A percentile compares a stretch with the other conserved stretches of the same genome.
phyloP scores from a whole-genome alignment of 2,888 invertebrate species.

The Blastobasis adustella region DNA sequence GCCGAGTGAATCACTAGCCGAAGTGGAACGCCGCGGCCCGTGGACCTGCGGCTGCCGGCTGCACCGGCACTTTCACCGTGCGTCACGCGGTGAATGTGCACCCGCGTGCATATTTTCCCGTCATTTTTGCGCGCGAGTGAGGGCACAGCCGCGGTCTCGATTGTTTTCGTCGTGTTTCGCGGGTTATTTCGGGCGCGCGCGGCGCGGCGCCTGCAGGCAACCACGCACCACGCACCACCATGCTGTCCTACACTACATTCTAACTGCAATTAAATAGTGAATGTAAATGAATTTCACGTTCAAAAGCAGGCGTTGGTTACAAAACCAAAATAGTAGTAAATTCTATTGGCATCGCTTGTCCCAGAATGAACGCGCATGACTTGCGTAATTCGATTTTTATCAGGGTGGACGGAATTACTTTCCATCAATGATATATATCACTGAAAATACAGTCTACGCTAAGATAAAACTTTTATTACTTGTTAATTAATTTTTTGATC shows the following conservation, averaged over 20 bases:
- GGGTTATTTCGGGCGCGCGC: constrained; percentile 64
- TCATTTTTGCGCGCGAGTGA: constrained; percentile 61
- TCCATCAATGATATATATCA: too few relatives aligned
- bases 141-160: constrained; percentile 58
- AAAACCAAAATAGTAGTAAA: too few relatives aligned
- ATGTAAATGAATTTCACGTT: too few relatives aligned
- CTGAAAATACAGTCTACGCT: too few relatives aligned
- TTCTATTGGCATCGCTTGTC: too few relatives aligned
- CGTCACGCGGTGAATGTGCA: constrained; percentile 19
- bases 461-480: too few relatives aligned
- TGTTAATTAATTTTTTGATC: too few relatives aligned
- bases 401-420: too few relatives aligned
- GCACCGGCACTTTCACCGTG: constrained; percentile 23
- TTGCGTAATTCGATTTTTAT: too few relatives aligned
- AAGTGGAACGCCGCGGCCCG: constrained; percentile 15
- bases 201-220: constrained; percentile 46
- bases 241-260: constrained; percentile 27
- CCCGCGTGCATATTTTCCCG: constrained; percentile 49
- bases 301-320: too few relatives aligned
- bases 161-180: constrained; percentile 73
- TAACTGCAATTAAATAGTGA: too few relatives aligned
- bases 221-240: constrained; percentile 56
- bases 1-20: constrained; percentile 13
- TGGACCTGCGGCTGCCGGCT: constrained; percentile 8
- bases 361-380: too few relatives aligned